Evolutionary conservation across 2,113 vertebrate species (phyloP), one percentile per base, ranked within the genome.

Genomic region (Pseudorhombus dupliciocellatus): DNA sequence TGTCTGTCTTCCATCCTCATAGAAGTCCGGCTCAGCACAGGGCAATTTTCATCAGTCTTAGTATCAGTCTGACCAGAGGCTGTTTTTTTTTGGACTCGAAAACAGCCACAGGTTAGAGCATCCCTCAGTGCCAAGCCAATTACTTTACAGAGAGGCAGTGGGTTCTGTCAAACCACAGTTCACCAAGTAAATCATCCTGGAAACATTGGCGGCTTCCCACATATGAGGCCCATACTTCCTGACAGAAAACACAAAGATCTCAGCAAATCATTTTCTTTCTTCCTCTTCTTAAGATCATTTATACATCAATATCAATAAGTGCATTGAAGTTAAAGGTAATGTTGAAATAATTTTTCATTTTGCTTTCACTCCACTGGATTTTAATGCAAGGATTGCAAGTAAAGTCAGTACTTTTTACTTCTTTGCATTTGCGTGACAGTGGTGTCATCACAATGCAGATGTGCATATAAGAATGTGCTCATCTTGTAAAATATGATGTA

Each of bases 81-180:
- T 65, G 52, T 72, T 71, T 78, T 71, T 78, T 62, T 46, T 24
- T 42, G 54, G 66, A 30, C 26, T 60, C 54, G 63, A 75, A 74
- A 80, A 78, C 76, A 78, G 71, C 60, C 60, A 26, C 61, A 25
- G 77, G 70, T 77, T 55, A 69, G 68, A 22, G 46, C 25, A 20
- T 22, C 24, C 50, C 61, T 66, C 59, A 22, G 73, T 66, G 60
- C 62, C 58, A 24, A 65, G 60, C 37, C 72, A 68, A 74, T 80
- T 81, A 77, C 37, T 64, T 61, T 63, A 21, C 60, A 61, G 56
- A 71, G 56, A 81, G 60, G 16, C 28, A 73, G 59, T 53, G 34
- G n/a, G 44, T 57, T 66, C 68, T 63, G 56, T 81, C 69, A 80
- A 54, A 70, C 48, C 22, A 20, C 52, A 58, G 40, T 22, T 56